Base-by-base conservation (phyloP, 2,113 vertebrate genomes). In the Dryoscopus gambensis region DNA sequence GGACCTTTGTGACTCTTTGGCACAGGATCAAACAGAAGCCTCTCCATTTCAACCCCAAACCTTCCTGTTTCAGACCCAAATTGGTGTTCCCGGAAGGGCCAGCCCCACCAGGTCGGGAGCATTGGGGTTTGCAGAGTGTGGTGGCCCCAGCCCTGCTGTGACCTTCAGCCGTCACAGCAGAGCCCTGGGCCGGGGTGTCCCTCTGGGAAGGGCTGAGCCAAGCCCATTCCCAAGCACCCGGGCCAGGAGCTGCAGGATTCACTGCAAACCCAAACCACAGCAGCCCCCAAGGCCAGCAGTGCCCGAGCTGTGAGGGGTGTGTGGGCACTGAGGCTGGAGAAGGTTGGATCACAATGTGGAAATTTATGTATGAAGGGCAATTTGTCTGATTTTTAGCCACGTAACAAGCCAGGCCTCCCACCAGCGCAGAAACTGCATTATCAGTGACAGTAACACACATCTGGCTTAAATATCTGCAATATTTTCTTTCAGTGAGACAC, bases 71-170 rank as follows among this genome's bases (percentile, higher is more conserved):
- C 23, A 44, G 40, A 31, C 70, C 52, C 52, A n/a, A n/a, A 55
- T 11, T 20, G 12, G 44, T 46, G 31, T 21, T 37, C n/a, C 33
- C 5, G 5, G 44, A 50, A 37, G 27, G 31, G 16, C 16, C 42
- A 21, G 30, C 13, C 39, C 37, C 0, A 0, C 8, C 0, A 1
- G 3, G 1, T 14, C 6, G 0, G 5, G 37, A 39, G 62, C 21
- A 30, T 22, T 11, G 17, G 44, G 8, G 18, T 50, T 10, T 77
- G 37, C 44, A 33, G 68, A 30, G 44, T 33, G 71, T 35, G 55
- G 42, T 35, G 71, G 31, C 42, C 76, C 40, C 7, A 10, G 76
- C 31, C 15, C 35, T 8, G 1, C 23, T 30, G 47, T 42, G 31
- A 15, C 67, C 78, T 49, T 13, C 86, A 80, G 80, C 60, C 80